A percentile compares a stretch with the other conserved stretches of the same genome.
These are phyloP conservation scores for Cartodere bifasciata DNA, from an alignment of 2,888 invertebrate species.

Conservation along the genomic window DNA sequence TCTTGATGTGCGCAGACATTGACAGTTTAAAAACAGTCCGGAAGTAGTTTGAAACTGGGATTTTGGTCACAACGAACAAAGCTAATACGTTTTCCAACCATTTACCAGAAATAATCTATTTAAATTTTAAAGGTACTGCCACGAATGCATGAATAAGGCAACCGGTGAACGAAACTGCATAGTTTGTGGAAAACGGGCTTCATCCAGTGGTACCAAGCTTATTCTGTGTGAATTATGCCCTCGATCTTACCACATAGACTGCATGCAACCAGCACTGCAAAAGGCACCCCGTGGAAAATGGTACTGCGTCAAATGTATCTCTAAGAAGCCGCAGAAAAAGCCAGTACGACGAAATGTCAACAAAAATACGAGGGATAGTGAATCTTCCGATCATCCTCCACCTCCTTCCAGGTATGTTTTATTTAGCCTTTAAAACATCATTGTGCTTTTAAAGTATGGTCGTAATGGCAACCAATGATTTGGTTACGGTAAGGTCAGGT, in stretches of 20 bases:
- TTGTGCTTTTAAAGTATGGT: no score
- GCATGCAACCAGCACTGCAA: slow-evolving; percentile 75
- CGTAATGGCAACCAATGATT: no score
- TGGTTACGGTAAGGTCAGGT: no score
- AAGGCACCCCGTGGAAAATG: slow-evolving; percentile 46
- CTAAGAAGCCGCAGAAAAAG: slow-evolving; percentile 60
- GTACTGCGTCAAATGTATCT: slow-evolving; percentile 76
- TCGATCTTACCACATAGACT: slow-evolving; percentile 85
- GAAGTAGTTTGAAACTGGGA: no score
- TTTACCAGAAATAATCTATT: no score
- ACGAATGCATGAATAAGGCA: slow-evolving; percentile 88
- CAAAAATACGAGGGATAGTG: slow-evolving; percentile 43
- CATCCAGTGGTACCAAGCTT: slow-evolving; percentile 43
- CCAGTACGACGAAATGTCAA: slow-evolving; percentile 50
- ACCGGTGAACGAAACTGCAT: slow-evolving; percentile 88
- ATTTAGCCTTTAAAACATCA: no score
- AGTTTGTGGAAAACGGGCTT: slow-evolving; percentile 70
- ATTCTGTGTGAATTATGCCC: slow-evolving; percentile 84
- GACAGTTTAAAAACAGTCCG: no score
- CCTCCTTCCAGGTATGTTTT: slow-evolving; percentile 38
- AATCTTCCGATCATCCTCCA: slow-evolving; percentile 43
- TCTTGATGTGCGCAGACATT: no score
- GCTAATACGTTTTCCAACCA: no score
- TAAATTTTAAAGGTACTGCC: slow-evolving; percentile 76
- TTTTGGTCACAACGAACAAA: no score